A percentile compares a stretch with the other conserved stretches of the same genome.
Evolutionary conservation across 2,797 vertebrate genomes (phyloP).

Genomic region (Sebastes itinus): DNA sequence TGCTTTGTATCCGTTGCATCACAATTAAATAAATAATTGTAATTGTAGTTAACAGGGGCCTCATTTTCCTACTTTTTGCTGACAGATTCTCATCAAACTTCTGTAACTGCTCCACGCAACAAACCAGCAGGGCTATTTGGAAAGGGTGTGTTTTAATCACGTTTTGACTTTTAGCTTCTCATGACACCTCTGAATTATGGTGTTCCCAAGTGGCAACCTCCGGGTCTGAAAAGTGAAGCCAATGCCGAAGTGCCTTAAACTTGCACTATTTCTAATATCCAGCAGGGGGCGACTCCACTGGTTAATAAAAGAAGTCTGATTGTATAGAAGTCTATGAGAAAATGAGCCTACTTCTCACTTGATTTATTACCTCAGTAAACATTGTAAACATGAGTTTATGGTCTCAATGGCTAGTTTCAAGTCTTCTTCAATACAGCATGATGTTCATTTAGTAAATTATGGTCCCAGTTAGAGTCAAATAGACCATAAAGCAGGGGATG

Average conservation of each 20-base stretch:
- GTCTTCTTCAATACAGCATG: no score
- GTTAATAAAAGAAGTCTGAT: fast-evolving
- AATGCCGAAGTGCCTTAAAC: background rate
- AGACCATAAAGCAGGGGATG: no score
- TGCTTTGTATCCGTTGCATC: conserved; percentile 7
- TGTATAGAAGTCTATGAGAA: no score
- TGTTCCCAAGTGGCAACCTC: background rate
- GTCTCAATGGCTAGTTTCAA: no score
- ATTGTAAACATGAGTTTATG: no score
- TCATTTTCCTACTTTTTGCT: background rate
- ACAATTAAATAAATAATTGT: conserved; percentile 11
- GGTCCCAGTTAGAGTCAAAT: no score
- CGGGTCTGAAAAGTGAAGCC: background rate
- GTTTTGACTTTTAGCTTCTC: background rate
- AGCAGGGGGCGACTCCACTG: no score
- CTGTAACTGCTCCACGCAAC: background rate
- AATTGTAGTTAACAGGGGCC: conserved; percentile 16
- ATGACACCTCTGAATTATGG: background rate
- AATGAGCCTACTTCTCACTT: no score
- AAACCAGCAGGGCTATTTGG: background rate
- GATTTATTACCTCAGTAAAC: no score
- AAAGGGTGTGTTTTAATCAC: background rate
- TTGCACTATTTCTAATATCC: background rate
- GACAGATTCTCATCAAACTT: background rate
- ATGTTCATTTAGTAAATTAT: no score